These are phyloP conservation scores for Chesias legatella DNA, from an alignment of 2,888 invertebrate genomes.

Conservation along the genomic window DNA sequence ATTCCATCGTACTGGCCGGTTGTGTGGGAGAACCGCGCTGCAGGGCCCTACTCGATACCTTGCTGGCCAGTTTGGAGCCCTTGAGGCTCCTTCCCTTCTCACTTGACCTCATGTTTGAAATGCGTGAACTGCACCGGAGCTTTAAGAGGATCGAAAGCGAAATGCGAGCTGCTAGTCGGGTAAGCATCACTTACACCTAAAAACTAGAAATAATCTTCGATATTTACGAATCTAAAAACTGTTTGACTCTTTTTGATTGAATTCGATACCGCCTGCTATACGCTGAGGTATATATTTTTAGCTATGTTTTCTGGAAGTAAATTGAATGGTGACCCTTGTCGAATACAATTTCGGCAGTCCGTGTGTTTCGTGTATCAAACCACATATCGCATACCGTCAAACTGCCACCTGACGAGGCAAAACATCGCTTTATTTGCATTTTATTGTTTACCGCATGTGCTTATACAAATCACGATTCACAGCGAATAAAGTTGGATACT, in stretches of 20 bases:
- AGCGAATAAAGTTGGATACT: constrained; percentile 52
- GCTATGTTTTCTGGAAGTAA: not conserved
- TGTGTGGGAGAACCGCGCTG: constrained; percentile 79
- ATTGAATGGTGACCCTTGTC: constrained; percentile 24
- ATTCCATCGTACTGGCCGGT: constrained; percentile 86
- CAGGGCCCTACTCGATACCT: constrained; percentile 84
- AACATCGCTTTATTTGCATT: constrained; percentile 78
- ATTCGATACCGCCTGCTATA: no score
- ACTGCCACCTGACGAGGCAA: constrained; percentile 49
- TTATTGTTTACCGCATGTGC: constrained; percentile 78
- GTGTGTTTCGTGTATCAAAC: constrained; percentile 47
- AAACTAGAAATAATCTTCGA: no score
- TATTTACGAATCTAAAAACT: no score
- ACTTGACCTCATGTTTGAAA: constrained; percentile 89
- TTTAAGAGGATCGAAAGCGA: constrained; percentile 84
- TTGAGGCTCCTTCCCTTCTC: constrained; percentile 90
- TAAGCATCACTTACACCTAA: constrained; percentile 40
- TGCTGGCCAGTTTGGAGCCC: constrained; percentile 89
- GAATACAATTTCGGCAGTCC: constrained; percentile 37
- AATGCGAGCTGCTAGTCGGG: constrained; percentile 75
- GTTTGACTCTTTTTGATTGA: no score
- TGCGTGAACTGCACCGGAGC: constrained; percentile 87
- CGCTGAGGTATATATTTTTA: no score
- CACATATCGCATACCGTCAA: constrained; percentile 50
- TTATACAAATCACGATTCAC: constrained; percentile 62